Evolutionary conservation across 2,888 invertebrate genomes (phyloP).

Genomic region (Clepsis dumicolana): DNA sequence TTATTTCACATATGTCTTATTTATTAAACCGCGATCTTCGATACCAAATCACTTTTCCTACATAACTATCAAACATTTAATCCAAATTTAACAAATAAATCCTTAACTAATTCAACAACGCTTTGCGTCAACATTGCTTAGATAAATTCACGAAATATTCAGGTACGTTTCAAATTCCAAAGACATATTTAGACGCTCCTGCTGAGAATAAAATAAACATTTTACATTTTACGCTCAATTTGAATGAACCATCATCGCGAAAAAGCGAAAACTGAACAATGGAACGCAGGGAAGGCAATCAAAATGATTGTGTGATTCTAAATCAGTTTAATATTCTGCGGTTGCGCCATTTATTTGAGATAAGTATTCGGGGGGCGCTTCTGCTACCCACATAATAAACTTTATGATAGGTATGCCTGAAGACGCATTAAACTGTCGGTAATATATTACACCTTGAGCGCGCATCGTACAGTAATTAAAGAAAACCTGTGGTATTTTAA

Average conservation of each 20-base stretch:
- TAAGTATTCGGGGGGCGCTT: not conserved
- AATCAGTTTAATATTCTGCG: conserved; percentile 3
- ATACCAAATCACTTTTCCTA: no score
- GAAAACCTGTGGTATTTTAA: no score
- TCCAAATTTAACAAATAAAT: not conserved
- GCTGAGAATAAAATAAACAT: not conserved
- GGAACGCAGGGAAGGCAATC: not conserved
- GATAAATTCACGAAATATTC: not conserved
- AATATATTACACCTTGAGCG: not conserved
- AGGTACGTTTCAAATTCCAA: not conserved
- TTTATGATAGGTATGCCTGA: not conserved
- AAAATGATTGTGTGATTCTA: conserved; percentile 11
- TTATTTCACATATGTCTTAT: no score
- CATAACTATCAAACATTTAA: no score
- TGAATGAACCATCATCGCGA: not conserved
- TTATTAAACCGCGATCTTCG: no score
- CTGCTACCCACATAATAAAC: not conserved
- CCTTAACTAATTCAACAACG: not conserved
- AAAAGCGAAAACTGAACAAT: not conserved
- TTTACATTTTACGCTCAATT: conserved; percentile 2
- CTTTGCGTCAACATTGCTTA: not conserved
- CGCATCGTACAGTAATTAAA: not conserved
- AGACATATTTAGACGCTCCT: not conserved
- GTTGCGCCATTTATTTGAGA: not conserved
- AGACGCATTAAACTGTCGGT: not conserved